Percentiles rank a stretch among this genome's conserved stretches.
These are phyloP conservation scores for Micronycteris hirsuta DNA, from an alignment of 2,113 vertebrate genomes.

Conservation along the genomic window DNA sequence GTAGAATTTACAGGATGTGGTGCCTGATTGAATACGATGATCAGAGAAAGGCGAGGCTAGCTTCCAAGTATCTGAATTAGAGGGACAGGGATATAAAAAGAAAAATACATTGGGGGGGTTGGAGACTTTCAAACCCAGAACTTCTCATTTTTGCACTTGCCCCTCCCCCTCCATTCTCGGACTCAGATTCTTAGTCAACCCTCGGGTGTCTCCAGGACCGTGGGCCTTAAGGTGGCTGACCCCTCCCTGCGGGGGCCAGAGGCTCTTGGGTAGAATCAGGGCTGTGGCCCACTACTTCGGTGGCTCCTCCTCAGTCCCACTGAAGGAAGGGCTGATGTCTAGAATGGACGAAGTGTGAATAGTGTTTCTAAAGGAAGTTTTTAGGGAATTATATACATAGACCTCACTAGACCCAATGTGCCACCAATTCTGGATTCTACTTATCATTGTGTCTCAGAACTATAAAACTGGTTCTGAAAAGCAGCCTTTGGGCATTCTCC, in stretches of 20 bases:
- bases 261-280: background rate
- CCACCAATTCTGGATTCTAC: background rate
- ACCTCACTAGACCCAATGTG: background rate
- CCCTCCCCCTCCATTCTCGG: background rate
- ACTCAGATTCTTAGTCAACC: background rate
- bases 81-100: background rate
- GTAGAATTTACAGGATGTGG: background rate
- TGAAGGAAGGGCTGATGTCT: background rate
- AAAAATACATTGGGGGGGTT: background rate
- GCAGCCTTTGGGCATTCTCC: background rate
- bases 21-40: background rate
- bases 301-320: background rate
- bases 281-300: accelerated
- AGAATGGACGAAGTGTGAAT: background rate
- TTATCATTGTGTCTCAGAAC: background rate
- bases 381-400: background rate
- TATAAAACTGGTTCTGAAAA: background rate
- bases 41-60: background rate
- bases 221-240: background rate
- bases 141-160: background rate
- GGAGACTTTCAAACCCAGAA: background rate
- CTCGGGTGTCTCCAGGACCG: background rate
- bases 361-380: background rate
- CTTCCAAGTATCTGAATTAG: background rate
- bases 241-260: background rate